Evolutionary conservation across 2,113 vertebrate species (phyloP).

Genomic region (Rhinolophus ferrumequinum): DNA sequence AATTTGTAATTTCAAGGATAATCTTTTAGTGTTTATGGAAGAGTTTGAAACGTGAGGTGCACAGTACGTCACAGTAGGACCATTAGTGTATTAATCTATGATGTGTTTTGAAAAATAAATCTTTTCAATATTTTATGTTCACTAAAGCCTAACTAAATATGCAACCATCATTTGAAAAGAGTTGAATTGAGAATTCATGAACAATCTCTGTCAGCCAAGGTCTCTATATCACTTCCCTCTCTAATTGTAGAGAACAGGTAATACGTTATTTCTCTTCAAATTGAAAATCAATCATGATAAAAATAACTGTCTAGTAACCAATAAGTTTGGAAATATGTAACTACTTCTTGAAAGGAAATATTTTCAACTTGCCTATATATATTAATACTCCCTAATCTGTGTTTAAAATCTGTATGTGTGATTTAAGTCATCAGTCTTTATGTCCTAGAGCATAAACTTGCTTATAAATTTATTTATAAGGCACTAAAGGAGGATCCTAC

Average conservation of each 20-base stretch:
- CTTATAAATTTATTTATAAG: not conserved
- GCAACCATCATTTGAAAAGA: not conserved
- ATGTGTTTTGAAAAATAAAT: not conserved
- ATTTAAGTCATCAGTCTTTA: not conserved
- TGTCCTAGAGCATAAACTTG: not conserved
- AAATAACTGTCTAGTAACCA: not conserved
- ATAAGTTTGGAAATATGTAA: not conserved
- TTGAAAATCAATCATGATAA: not conserved
- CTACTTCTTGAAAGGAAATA: not conserved
- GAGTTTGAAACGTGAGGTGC: not conserved
- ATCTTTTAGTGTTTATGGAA: not conserved
- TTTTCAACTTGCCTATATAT: not conserved
- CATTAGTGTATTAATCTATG: not conserved
- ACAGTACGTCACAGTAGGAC: not conserved
- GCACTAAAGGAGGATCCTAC: not conserved
- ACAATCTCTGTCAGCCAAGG: not conserved
- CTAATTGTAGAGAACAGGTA: not conserved
- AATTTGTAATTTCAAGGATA: not conserved
- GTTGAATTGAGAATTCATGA: not conserved
- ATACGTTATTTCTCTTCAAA: not conserved
- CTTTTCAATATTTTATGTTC: not conserved
- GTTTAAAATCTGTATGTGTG: not conserved
- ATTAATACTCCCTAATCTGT: not conserved
- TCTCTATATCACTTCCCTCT: not conserved
- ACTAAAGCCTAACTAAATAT: not conserved